Percentiles rank a stretch among this genome's conserved stretches.
Evolutionary conservation across 2,113 vertebrate genomes (phyloP).

Genomic region (Galbula dea): DNA sequence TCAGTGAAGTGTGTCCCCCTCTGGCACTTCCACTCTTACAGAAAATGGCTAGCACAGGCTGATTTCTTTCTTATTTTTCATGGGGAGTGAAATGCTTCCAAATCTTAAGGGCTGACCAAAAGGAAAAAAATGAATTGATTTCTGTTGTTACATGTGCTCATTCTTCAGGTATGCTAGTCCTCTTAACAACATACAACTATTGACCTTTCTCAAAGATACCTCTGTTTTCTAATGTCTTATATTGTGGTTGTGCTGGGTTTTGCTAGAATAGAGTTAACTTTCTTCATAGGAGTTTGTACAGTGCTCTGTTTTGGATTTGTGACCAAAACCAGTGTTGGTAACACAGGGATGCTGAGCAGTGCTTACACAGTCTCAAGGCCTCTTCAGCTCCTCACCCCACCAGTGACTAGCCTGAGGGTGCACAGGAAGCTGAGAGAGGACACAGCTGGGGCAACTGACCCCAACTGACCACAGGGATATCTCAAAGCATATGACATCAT

Average conservation of each 20-base stretch:
- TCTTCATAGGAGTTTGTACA: background rate
- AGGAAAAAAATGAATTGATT: background rate
- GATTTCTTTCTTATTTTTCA: background rate
- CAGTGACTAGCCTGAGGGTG: background rate
- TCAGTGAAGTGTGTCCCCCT: background rate
- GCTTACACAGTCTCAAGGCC: background rate
- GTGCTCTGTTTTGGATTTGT: background rate
- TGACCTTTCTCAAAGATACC: background rate
- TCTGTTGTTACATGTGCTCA: background rate
- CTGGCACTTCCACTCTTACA: background rate
- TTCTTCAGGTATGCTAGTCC: background rate
- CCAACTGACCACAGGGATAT: background rate
- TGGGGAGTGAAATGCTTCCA: constrained; percentile 7
- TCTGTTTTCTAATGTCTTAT: background rate
- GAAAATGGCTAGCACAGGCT: background rate
- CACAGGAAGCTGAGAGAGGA: background rate
- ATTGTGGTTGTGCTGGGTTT: background rate
- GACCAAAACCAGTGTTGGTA: background rate
- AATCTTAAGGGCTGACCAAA: background rate
- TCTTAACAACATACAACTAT: background rate
- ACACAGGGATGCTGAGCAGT: background rate
- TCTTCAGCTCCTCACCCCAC: background rate
- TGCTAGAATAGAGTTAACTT: background rate
- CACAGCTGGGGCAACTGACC: background rate
- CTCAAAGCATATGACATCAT: accelerated